These are phyloP conservation scores for Lysandra coridon DNA, from an alignment of 2,888 invertebrate genomes.

Conservation along the genomic window DNA sequence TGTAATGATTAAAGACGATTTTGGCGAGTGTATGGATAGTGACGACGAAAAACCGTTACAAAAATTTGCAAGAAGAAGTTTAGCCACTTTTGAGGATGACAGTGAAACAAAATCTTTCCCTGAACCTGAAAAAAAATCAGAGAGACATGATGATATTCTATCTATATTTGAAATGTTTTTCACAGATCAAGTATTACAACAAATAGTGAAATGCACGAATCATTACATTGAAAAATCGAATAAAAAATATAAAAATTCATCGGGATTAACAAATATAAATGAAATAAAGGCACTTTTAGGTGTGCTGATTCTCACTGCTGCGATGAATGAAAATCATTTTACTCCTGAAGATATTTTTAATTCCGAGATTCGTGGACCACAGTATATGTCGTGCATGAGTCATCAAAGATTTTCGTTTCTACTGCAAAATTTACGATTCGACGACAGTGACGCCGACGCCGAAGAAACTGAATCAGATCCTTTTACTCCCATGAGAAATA, in stretches of 20 bases:
- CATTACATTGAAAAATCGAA: conserved; percentile 25
- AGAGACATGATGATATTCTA: neutral
- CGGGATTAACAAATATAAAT: conserved; percentile 22
- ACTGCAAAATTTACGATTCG: conserved; percentile 29
- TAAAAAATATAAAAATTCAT: conserved; percentile 32
- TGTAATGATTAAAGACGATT: neutral
- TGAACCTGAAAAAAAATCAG: neutral
- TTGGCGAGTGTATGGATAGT: neutral
- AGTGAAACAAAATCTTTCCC: neutral
- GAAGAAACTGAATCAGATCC: neutral
- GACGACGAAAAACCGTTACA: conserved; percentile 11
- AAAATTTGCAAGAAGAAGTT: neutral
- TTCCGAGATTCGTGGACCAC: conserved; percentile 20
- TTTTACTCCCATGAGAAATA: neutral
- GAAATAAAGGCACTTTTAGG: conserved; percentile 38
- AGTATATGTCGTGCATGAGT: conserved; percentile 9
- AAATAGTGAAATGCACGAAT: conserved; percentile 37
- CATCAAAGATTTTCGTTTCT: conserved; percentile 26
- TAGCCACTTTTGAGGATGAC: neutral
- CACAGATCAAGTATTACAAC: conserved; percentile 36
- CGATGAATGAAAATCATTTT: conserved; percentile 42
- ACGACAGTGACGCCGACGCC: neutral
- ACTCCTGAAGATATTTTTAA: conserved; percentile 43
- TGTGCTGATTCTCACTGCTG: conserved; percentile 37
- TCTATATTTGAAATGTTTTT: conserved; percentile 35